Evolutionary conservation across 2,888 invertebrate species (phyloP), one percentile per base, ranked within the genome.

Genomic region (Diaprepes abbreviatus): DNA sequence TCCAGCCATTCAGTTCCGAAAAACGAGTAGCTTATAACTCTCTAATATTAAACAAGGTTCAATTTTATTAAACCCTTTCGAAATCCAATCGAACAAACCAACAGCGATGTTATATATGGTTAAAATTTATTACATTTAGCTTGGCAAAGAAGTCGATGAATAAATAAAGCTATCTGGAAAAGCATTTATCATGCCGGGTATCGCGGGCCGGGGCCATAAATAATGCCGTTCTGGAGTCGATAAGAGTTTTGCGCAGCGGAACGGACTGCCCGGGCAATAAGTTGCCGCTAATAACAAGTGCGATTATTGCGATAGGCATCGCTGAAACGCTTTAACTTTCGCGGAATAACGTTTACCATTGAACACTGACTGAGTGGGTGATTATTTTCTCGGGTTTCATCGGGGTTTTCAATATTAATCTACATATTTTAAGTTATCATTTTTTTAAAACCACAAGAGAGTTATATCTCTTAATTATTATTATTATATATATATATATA

Each of bases 141-240:
- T 40, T 21, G 21, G 64, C 59, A 48, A 60, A 84, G 83, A 84
- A 84, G 83, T 81, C 84, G 84, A 86, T 86, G 86, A 88, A 87
- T 87, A 87, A 87, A 87, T 87, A 87, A 87, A 87, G 87, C 85
- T 87, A 87, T 88, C 87, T 87, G 83, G 83, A 84, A 85, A 83
- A 84, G 83, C 86, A 87, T 88, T 87, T 87, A 87, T 88, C 87
- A 87, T 87, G 59, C 21, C 60, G 58, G 63, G 28, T 70, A 70
- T 70, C 70, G 70, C 65, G 45, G 36, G 14, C 43, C 17, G 19
- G 19, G 21, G 59, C 43, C 64, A 43, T 70, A 70, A 70, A 70
- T 70, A 59, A 66, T 60, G 63, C 69, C 17, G 54, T 16, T 16
- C 17, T 48, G 38, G 36, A 31, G 59, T 66, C 66, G 70, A 70